These are phyloP conservation scores for Drosophila tripunctata DNA, from an alignment of 2,888 invertebrate genomes.

Conservation along the genomic window DNA sequence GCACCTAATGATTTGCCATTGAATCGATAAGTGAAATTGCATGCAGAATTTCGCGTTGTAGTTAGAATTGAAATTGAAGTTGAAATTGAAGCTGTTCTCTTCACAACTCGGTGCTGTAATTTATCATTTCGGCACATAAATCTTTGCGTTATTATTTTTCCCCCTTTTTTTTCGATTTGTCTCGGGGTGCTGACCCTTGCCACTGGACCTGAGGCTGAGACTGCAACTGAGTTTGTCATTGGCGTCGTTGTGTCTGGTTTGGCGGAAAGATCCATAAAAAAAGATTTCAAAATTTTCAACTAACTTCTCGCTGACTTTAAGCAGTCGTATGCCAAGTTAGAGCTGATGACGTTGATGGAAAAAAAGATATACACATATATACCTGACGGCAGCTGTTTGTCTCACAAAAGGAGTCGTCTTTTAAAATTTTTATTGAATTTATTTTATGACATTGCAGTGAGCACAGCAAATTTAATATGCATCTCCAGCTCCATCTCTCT, in stretches of 20 bases:
- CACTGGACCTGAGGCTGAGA: conserved; percentile 13
- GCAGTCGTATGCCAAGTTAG: conserved; percentile 41
- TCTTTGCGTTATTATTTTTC: conserved; percentile 20
- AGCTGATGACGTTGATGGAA: conserved; percentile 36
- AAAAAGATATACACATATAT: conserved; percentile 8
- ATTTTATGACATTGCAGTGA: conserved; percentile 71
- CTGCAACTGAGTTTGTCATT: conserved; percentile 37
- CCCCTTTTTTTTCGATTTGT: conserved; percentile 13
- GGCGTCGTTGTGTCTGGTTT: conserved; percentile 65
- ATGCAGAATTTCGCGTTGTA: background rate
- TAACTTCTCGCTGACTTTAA: conserved; percentile 11
- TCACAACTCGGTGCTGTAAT: conserved; percentile 14
- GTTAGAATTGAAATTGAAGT: background rate
- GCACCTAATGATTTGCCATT: conserved; percentile 61
- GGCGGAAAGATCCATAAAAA: conserved; percentile 43
- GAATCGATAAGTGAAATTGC: conserved; percentile 37
- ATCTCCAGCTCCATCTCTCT: background rate
- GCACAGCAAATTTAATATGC: conserved; percentile 59
- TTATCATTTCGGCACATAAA: conserved; percentile 49
- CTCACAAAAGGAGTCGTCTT: conserved; percentile 65
- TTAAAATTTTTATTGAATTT: conserved; percentile 77
- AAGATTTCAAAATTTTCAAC: background rate
- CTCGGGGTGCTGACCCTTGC: conserved; percentile 26
- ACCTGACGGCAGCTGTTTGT: conserved; percentile 62
- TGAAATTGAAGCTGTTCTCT: background rate